A percentile compares a stretch with the other conserved stretches of the same genome.
Conservation (phyloP, 2,888 invertebrate genomes). For the Chrysolina americana region DNA sequence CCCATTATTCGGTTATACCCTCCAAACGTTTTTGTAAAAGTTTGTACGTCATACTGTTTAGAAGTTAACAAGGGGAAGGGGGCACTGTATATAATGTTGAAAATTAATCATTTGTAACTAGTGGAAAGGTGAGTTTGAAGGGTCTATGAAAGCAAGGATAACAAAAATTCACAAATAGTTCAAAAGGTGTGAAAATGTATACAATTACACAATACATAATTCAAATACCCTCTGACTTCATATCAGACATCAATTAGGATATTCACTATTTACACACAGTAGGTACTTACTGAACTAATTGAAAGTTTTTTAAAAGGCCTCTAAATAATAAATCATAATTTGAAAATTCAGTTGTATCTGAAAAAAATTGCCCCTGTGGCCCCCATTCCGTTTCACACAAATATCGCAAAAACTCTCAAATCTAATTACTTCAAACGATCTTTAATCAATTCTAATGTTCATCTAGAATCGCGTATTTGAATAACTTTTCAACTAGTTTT, state of each 20-base stretch:
- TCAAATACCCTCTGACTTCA: not conserved
- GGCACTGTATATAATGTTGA: too few relatives aligned
- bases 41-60: too few relatives aligned
- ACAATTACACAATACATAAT: not conserved
- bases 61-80: too few relatives aligned
- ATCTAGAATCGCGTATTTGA: not conserved
- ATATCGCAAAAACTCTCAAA: conserved; percentile 37
- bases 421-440: not conserved
- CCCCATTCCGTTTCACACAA: conserved; percentile 36
- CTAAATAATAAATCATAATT: conserved; percentile 45
- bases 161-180: not conserved
- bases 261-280: conserved; percentile 37
- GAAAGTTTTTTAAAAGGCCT: conserved; percentile 43
- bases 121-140: not conserved
- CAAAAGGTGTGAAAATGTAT: not conserved
- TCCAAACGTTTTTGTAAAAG: too few relatives aligned
- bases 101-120: not conserved
- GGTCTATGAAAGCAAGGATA: not conserved
- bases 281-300: conserved; percentile 25
- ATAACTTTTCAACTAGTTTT: conserved; percentile 15
- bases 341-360: conserved; percentile 43
- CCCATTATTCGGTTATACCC: too few relatives aligned
- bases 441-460: not conserved
- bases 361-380: conserved; percentile 49
- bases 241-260: conserved; percentile 33